Evolutionary conservation across 2,888 invertebrate genomes (phyloP).

Genomic region (Lasius fuliginosus): DNA sequence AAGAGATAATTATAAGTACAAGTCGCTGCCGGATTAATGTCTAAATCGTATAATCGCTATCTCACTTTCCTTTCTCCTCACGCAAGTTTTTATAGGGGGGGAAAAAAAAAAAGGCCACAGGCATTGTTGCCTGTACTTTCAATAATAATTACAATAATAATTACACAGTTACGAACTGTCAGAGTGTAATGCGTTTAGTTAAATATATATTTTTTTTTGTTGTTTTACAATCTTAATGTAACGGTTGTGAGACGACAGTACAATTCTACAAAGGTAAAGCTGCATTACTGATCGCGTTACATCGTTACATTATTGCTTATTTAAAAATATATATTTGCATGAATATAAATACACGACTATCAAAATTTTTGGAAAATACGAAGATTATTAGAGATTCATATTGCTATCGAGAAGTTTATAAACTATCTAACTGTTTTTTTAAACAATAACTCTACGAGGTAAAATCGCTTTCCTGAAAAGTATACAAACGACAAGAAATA

Average conservation of each 20-base stretch:
- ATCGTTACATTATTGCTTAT: conserved; percentile 51
- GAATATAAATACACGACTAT: conserved; percentile 44
- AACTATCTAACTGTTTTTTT: conserved; percentile 20
- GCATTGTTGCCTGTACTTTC: background rate
- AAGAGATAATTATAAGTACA: conserved; percentile 39
- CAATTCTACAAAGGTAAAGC: conserved; percentile 37
- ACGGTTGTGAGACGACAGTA: conserved; percentile 40
- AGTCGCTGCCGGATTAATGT: conserved; percentile 21
- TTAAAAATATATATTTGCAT: conserved; percentile 52
- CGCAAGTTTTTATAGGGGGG: background rate
- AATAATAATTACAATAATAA: conserved; percentile 4
- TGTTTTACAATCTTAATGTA: conserved; percentile 42
- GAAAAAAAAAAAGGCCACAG: conserved; percentile 13
- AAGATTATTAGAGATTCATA: conserved; percentile 33
- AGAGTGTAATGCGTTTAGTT: conserved; percentile 27
- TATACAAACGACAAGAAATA: conserved; percentile 52
- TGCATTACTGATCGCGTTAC: conserved; percentile 37
- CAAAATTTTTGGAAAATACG: conserved; percentile 51
- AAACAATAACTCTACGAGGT: conserved; percentile 47
- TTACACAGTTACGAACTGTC: conserved; percentile 30
- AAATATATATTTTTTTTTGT: conserved; percentile 12
- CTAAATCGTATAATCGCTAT: conserved; percentile 24
- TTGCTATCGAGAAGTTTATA: conserved; percentile 45
- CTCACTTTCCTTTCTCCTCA: conserved; percentile 52
- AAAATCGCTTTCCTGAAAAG: conserved; percentile 43